Percentiles rank a stretch among this genome's conserved stretches.
phyloP scores from a whole-genome alignment of 2,113 vertebrate species.

The Vicugna pacos region DNA sequence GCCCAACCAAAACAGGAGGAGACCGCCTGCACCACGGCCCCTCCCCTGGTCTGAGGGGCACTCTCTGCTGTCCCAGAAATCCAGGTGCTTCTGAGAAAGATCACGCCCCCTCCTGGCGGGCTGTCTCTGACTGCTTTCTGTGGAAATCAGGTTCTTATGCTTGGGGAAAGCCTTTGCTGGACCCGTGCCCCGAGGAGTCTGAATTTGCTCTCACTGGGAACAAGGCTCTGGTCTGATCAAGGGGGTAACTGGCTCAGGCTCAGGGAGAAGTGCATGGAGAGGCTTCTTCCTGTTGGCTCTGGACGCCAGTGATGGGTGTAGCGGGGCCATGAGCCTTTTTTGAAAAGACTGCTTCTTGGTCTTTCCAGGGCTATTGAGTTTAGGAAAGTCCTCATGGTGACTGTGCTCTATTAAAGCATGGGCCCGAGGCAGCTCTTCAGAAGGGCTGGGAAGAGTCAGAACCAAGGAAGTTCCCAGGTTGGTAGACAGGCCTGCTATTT shows the following conservation, averaged over 20 bases:
- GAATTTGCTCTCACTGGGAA: background rate
- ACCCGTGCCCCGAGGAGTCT: background rate
- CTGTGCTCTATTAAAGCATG: background rate
- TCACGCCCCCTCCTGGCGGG: background rate
- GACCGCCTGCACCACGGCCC: background rate
- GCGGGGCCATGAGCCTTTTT: background rate
- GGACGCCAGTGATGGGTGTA: background rate
- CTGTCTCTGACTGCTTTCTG: background rate
- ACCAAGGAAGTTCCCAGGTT: background rate
- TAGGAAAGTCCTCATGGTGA: background rate
- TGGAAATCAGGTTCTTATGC: background rate
- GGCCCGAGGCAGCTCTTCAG: background rate
- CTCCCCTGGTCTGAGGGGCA: background rate
- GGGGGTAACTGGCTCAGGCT: background rate
- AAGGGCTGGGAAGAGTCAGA: background rate
- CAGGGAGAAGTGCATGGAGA: background rate
- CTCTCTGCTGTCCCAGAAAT: background rate
- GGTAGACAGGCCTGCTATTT: background rate
- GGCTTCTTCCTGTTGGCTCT: background rate
- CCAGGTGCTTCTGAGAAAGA: background rate
- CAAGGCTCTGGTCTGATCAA: background rate
- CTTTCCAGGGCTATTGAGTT: background rate
- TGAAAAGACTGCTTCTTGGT: background rate
- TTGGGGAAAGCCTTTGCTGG: background rate
- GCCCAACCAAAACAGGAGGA: background rate